Evolutionary conservation across 2,888 invertebrate genomes (phyloP).

Genomic region (Hipparchia sbordonii): DNA sequence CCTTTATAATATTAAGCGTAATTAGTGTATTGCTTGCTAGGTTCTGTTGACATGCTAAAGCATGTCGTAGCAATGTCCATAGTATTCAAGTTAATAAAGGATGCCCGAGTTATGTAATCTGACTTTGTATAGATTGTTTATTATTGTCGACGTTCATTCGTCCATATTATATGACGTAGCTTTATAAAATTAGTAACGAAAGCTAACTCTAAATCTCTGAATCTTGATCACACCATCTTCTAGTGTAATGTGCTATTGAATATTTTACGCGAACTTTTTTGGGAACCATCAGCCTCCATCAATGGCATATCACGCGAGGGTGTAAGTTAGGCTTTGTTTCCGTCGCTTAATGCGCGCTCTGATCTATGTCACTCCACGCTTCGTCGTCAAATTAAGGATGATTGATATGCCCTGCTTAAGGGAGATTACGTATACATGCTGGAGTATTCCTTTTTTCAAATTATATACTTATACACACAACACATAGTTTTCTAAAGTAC

Average conservation of each 20-base stretch:
- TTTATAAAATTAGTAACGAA: no score
- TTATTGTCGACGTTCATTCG: no score
- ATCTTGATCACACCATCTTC: no score
- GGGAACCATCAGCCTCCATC: background rate
- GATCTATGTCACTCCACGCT: slow-evolving; percentile 38
- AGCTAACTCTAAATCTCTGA: no score
- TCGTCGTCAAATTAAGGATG: slow-evolving; percentile 57
- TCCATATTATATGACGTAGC: no score
- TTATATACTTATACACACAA: background rate
- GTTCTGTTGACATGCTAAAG: no score
- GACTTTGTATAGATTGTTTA: no score
- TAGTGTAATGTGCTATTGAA: background rate
- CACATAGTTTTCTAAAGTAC: background rate
- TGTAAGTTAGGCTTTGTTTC: slow-evolving; percentile 37
- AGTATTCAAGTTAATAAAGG: no score
- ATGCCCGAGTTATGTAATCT: no score
- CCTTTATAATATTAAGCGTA: no score
- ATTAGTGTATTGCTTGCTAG: no score
- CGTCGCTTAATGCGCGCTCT: slow-evolving; percentile 36
- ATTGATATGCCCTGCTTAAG: slow-evolving; percentile 51
- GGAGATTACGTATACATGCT: slow-evolving; percentile 36
- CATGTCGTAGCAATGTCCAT: no score
- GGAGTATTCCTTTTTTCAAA: slow-evolving; percentile 19
- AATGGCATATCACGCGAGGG: slow-evolving; percentile 22
- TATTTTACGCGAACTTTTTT: background rate